These are phyloP conservation scores for Frieseomelitta varia DNA, from an alignment of 1,140 invertebrate species.

Conservation along the genomic window DNA sequence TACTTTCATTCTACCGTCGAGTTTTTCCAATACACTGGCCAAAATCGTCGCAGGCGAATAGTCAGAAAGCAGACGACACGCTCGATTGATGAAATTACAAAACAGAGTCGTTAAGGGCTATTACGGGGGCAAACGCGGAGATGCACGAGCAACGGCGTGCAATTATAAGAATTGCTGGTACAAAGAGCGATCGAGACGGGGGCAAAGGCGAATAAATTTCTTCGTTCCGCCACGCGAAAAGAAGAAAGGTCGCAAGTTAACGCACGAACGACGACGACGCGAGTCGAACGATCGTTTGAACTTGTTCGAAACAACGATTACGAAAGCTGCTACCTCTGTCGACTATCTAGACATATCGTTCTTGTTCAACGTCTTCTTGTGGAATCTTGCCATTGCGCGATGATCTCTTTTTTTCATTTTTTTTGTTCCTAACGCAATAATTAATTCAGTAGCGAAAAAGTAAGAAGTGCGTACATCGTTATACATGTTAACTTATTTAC, in stretches of 20 bases:
- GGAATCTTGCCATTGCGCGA: background rate
- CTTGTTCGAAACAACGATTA: constrained; percentile 24
- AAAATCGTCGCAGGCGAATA: background rate
- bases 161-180: constrained; percentile 13
- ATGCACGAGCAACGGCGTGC: background rate
- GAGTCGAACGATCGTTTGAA: constrained; percentile 3
- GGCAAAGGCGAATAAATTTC: background rate
- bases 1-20: background rate
- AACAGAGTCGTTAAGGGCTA: background rate
- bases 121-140: background rate
- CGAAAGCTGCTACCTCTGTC: background rate
- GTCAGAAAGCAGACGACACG: background rate
- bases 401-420: background rate
- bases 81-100: background rate
- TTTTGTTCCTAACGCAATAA: no score
- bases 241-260: constrained; percentile 12
- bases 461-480: no score
- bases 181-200: background rate
- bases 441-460: no score
- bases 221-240: no score
- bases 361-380: background rate
- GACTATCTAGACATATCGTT: background rate
- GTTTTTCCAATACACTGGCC: no score
- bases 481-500: no score
- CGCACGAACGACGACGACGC: background rate